phyloP scores from a whole-genome alignment of 2,888 invertebrate genomes.

The Pseudolycoriella hygida region DNA sequence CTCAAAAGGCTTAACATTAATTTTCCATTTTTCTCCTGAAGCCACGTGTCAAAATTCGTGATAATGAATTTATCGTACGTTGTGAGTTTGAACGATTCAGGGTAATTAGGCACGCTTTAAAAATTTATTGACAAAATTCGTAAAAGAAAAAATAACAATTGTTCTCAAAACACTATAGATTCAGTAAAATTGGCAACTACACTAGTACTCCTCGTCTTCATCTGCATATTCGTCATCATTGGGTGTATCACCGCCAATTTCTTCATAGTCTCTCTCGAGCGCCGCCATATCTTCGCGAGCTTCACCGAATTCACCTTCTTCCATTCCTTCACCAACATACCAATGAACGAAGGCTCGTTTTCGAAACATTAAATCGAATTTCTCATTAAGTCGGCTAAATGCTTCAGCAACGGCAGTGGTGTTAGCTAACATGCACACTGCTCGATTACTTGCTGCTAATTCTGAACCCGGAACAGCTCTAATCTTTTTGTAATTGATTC shows the following conservation, averaged over 20 bases:
- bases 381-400: constrained; percentile 89
- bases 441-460: constrained; percentile 85
- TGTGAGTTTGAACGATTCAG: no score
- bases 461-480: constrained; percentile 93
- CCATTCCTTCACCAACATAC: constrained; percentile 79
- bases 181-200: no score
- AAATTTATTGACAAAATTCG: no score
- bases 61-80: no score
- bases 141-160: no score
- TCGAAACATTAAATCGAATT: constrained; percentile 93
- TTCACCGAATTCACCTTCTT: constrained; percentile 75
- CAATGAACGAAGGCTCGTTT: constrained; percentile 95
- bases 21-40: no score
- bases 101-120: no score
- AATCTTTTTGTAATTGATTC: constrained; percentile 83
- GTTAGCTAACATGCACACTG: constrained; percentile 96
- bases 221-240: constrained; percentile 58
- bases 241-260: constrained; percentile 60
- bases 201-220: constrained; percentile 65
- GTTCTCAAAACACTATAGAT: no score
- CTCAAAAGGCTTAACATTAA: no score
- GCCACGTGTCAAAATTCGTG: no score
- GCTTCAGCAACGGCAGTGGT: constrained; percentile 94
- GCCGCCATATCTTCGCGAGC: constrained; percentile 59
- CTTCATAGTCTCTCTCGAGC: constrained; percentile 70